Conservation (phyloP, 2,113 vertebrate species). For the Gallinago paraguaiae region DNA sequence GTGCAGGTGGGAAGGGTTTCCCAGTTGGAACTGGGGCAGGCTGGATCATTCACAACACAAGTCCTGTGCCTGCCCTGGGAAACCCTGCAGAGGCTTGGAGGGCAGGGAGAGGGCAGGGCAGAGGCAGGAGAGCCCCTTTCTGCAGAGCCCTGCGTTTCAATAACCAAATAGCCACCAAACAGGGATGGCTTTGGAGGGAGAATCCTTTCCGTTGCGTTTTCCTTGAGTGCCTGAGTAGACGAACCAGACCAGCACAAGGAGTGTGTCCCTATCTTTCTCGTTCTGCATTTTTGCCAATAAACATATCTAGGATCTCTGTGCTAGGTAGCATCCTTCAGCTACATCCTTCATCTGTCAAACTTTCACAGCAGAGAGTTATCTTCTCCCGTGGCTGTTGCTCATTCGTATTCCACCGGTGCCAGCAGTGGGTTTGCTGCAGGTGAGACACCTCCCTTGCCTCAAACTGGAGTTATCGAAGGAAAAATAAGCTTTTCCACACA, state of each 20-base stretch:
- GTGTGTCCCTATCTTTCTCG: not conserved
- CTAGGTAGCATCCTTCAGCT: not conserved
- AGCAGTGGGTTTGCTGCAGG: not conserved
- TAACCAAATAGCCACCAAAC: not conserved
- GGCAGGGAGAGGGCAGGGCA: not conserved
- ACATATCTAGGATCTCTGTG: not conserved
- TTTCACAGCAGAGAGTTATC: not conserved
- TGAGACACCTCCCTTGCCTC: not conserved
- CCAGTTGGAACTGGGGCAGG: not conserved
- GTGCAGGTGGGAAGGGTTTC: not conserved
- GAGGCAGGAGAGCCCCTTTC: not conserved
- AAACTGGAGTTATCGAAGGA: not conserved
- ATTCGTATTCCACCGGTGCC: not conserved
- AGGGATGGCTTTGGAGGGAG: not conserved
- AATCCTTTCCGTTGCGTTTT: not conserved
- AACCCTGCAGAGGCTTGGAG: not conserved
- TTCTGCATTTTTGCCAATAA: not conserved
- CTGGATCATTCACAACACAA: not conserved
- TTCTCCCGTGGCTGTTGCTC: rapidly evolving
- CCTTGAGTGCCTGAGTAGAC: not conserved
- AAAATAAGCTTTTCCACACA: not conserved
- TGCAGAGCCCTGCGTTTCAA: not conserved
- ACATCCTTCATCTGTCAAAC: not conserved
- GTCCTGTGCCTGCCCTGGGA: not conserved
- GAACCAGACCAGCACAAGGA: not conserved